These are phyloP conservation scores for Drosophila teissieri DNA, from an alignment of 1,140 invertebrate species.

Conservation along the genomic window DNA sequence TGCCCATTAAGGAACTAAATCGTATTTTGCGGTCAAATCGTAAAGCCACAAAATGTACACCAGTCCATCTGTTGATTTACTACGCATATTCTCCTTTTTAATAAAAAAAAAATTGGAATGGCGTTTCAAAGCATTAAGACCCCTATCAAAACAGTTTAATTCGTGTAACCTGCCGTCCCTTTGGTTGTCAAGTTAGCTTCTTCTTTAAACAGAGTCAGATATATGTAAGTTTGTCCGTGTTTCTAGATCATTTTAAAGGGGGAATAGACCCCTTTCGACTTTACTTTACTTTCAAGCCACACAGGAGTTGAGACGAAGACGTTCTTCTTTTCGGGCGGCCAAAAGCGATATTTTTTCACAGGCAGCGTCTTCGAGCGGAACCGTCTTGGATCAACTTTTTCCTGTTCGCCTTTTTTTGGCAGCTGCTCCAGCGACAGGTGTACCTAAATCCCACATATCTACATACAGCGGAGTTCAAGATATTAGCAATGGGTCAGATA, in stretches of 20 bases:
- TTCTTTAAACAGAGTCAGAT: not conserved
- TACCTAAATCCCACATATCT: constrained; percentile 7
- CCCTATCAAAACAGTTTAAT: constrained; percentile 11
- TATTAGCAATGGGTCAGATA: not conserved
- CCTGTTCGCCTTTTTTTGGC: constrained; percentile 8
- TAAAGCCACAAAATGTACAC: not conserved
- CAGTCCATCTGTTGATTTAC: not conserved
- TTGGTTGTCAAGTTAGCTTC: not conserved
- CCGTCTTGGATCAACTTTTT: constrained; percentile 31
- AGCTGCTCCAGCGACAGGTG: constrained; percentile 18
- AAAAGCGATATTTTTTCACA: constrained; percentile 49
- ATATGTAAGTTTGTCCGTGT: not conserved
- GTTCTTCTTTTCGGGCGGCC: constrained; percentile 4
- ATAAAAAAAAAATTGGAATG: not conserved
- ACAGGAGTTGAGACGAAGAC: constrained; percentile 7
- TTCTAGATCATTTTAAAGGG: not conserved
- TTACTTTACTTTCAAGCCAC: not conserved
- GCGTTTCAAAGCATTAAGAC: not conserved
- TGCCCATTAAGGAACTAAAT: constrained; percentile 8
- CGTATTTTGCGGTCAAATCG: constrained; percentile 7
- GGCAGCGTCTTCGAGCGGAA: constrained; percentile 66
- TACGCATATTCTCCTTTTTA: not conserved
- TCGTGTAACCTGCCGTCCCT: constrained; percentile 7
- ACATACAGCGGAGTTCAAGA: not conserved
- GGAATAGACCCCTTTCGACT: constrained; percentile 4